Percentiles rank a stretch among this genome's conserved stretches.
phyloP scores from a whole-genome alignment of 2,113 vertebrate species.

The Tragulus kanchil region DNA sequence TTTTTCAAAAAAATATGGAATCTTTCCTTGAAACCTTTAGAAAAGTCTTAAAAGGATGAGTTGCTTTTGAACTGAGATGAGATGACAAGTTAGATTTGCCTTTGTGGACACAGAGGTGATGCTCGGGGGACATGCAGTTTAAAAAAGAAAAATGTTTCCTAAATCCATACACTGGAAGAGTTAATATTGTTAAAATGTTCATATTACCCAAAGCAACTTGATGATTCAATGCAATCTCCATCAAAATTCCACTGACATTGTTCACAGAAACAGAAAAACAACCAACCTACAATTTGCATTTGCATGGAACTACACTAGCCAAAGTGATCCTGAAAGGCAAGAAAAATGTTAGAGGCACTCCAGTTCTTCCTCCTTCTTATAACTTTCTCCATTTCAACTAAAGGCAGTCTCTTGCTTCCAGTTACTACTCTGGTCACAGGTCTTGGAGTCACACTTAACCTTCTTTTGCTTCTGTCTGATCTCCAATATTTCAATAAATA shows the following conservation, averaged over 20 bases:
- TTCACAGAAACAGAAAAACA: not conserved
- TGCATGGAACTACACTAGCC: not conserved
- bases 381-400: not conserved
- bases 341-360: not conserved
- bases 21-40: not conserved
- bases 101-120: not conserved
- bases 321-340: not conserved
- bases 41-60: slow-evolving; percentile 1
- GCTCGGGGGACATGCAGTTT: too few relatives aligned
- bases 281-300: not conserved
- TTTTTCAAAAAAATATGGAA: not conserved
- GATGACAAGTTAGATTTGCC: not conserved
- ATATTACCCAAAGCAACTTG: not conserved
- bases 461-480: not conserved
- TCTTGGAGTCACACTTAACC: not conserved
- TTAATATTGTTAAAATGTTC: not conserved
- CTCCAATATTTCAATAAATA: not conserved
- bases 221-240: not conserved
- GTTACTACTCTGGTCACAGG: not conserved
- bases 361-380: not conserved
- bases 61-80: not conserved
- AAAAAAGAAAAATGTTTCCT: too few relatives aligned
- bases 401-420: not conserved
- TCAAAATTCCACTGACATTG: not conserved
- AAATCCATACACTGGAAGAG: too few relatives aligned